phyloP scores from a whole-genome alignment of 2,888 invertebrate genomes.

The Pocota personata region DNA sequence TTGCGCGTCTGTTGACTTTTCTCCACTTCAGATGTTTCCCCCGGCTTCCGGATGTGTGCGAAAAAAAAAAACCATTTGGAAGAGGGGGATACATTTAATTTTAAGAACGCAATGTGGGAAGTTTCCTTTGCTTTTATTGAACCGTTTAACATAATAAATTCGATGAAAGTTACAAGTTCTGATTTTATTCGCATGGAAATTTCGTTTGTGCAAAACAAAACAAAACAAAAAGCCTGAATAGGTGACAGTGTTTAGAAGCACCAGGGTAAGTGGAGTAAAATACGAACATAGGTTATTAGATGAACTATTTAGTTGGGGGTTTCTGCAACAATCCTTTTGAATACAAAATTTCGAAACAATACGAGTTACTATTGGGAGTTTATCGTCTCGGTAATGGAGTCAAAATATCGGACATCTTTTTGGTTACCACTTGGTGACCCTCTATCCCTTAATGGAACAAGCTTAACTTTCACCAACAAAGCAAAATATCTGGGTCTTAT shows the following conservation, averaged over 20 bases:
- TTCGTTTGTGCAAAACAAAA: not conserved
- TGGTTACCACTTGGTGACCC: too few species aligned
- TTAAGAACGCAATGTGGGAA: slow-evolving; percentile 7
- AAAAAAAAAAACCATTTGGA: not conserved
- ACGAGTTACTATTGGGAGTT: too few species aligned
- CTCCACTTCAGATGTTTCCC: not conserved
- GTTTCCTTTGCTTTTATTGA: slow-evolving; percentile 20
- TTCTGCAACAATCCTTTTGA: too few species aligned
- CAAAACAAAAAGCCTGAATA: not conserved
- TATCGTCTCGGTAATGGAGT: too few species aligned
- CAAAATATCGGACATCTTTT: too few species aligned
- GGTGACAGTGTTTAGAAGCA: not conserved
- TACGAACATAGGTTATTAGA: not conserved
- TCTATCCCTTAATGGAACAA: too few species aligned
- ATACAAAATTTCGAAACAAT: too few species aligned
- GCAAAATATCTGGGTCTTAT: too few species aligned
- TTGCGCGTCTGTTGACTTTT: slow-evolving; percentile 9
- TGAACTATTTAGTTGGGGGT: too few species aligned
- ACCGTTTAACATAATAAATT: slow-evolving; percentile 42
- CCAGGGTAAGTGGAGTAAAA: not conserved
- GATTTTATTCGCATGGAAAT: slow-evolving; percentile 5
- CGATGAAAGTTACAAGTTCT: slow-evolving; percentile 15
- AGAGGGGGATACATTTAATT: slow-evolving; percentile 2
- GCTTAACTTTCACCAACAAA: too few species aligned
- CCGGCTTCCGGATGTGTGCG: not conserved